Base-by-base conservation (phyloP, 2,113 vertebrate genomes). In the Zingel zingel region DNA sequence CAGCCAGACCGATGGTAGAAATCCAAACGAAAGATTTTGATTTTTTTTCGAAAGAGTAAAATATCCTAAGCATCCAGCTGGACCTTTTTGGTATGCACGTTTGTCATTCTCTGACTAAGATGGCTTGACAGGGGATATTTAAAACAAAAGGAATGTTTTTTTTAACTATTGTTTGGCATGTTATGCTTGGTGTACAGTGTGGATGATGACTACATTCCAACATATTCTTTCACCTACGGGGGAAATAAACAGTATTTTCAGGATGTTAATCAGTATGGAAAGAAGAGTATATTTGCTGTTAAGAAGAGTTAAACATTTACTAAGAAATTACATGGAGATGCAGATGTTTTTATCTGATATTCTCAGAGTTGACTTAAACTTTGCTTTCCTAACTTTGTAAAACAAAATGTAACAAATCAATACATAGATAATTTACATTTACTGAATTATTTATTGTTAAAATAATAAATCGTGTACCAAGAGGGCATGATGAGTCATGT, bases 221-320 rank as follows among this genome's bases (percentile, higher is more conserved):
- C 58, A 45, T 33, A 1, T 27, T 64, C 11, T 25, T 16, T 19
- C 5, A 18, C 1, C 19, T 15, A 30, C 3, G 1, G 9, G 21
- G 12, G 33, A 11, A 19, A 39, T n/a, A 9, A 33, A 45, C 16
- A 51, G 6, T 18, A 23, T 54, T 54, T 36, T 57, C 5, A 47
- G 33, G 48, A 33, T 18, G 43, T 18, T 27, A 54, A 61, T 56
- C 11, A 54, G 21, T 68, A 25, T 3, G 4, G 18, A 59, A 18
- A n/a, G 56, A 69, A 12, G 13, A 51, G 11, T 19, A n/a, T 68
- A n/a, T 68, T 68, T 45, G 64, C 69, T 61, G 16, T 59, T 39
- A 33, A 50, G 19, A 51, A 19, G 8, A 59, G 56, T 79, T 62
- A 27, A 58, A 72, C 18, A n/a, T 64, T 76, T 39, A 54, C 30